phyloP scores from a whole-genome alignment of 2,888 invertebrate species.

The Callimorpha dominula region DNA sequence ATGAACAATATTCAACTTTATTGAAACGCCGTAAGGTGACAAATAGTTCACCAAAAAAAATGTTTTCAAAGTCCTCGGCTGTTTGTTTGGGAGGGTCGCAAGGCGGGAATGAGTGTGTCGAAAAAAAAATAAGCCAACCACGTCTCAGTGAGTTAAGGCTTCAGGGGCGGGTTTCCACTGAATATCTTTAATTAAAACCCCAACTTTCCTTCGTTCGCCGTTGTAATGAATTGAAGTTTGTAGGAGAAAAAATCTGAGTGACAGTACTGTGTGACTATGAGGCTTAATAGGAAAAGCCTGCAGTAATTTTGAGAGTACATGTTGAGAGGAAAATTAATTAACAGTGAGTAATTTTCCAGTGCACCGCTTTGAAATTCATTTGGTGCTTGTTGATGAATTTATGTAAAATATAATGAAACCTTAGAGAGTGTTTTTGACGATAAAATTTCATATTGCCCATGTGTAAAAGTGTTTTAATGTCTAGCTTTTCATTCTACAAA shows the following conservation, averaged over 20 bases:
- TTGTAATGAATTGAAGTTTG: slow-evolving; percentile 79
- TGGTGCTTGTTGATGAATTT: slow-evolving; percentile 39
- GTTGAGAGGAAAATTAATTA: slow-evolving; percentile 63
- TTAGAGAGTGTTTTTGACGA: not conserved
- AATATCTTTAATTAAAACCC: slow-evolving; percentile 85
- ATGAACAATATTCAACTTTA: slow-evolving; percentile 38
- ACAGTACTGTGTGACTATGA: slow-evolving; percentile 48
- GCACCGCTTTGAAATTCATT: slow-evolving; percentile 51
- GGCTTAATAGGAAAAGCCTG: slow-evolving; percentile 53
- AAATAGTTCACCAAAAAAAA: slow-evolving; percentile 49
- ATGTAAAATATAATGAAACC: slow-evolving; percentile 24
- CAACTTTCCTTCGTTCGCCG: slow-evolving; percentile 71
- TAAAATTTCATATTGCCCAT: not conserved
- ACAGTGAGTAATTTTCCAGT: slow-evolving; percentile 52
- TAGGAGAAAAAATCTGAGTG: slow-evolving; percentile 60
- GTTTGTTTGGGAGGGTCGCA: slow-evolving; percentile 87
- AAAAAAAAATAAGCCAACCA: slow-evolving; percentile 87
- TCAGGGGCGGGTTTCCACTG: slow-evolving; percentile 82
- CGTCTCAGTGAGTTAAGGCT: slow-evolving; percentile 84
- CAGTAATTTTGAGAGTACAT: slow-evolving; percentile 50
- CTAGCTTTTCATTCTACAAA: not conserved
- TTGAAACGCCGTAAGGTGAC: not conserved
- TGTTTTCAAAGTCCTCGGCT: slow-evolving; percentile 84
- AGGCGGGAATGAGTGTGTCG: slow-evolving; percentile 86
- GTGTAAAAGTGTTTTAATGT: not conserved